phyloP scores from a whole-genome alignment of 1,140 invertebrate genomes.

The Heliconius himera region DNA sequence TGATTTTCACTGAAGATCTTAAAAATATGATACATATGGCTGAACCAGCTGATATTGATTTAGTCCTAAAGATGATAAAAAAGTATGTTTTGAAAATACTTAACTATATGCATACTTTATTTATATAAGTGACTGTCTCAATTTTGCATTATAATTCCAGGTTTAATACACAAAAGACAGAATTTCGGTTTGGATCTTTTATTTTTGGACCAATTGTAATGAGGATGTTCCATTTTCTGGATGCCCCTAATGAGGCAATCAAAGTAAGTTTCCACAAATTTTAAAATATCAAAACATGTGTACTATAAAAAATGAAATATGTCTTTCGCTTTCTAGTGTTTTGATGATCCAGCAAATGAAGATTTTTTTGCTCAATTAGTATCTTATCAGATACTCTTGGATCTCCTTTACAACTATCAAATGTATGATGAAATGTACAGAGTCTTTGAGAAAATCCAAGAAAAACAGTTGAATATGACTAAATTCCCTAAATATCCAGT shows the following conservation, averaged over 20 bases:
- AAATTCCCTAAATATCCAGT: slow-evolving; percentile 86
- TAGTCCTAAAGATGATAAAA: slow-evolving; percentile 86
- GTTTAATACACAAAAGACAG: slow-evolving; percentile 88
- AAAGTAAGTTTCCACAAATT: slow-evolving; percentile 62
- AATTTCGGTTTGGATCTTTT: slow-evolving; percentile 89
- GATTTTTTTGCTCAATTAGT: slow-evolving; percentile 88
- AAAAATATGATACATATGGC: slow-evolving; percentile 90
- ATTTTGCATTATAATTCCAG: slow-evolving; percentile 69
- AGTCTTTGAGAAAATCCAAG: slow-evolving; percentile 83
- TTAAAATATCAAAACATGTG: neutral
- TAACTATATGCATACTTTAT: neutral
- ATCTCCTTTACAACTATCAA: slow-evolving; percentile 87
- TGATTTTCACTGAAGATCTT: slow-evolving; percentile 93
- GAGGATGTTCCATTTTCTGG: slow-evolving; percentile 88
- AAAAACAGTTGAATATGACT: slow-evolving; percentile 82
- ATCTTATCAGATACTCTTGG: slow-evolving; percentile 86
- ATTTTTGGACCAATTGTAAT: slow-evolving; percentile 92
- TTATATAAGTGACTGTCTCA: neutral
- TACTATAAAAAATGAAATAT: neutral
- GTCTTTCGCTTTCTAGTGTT: slow-evolving; percentile 81
- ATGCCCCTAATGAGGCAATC: slow-evolving; percentile 86
- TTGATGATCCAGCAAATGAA: slow-evolving; percentile 83
- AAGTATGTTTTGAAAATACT: slow-evolving; percentile 82
- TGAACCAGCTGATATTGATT: slow-evolving; percentile 84
- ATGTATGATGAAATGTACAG: slow-evolving; percentile 87